Percentiles rank a stretch among this genome's conserved stretches.
Evolutionary conservation across 2,113 vertebrate genomes (phyloP).

Genomic region (Nettapus auritus): DNA sequence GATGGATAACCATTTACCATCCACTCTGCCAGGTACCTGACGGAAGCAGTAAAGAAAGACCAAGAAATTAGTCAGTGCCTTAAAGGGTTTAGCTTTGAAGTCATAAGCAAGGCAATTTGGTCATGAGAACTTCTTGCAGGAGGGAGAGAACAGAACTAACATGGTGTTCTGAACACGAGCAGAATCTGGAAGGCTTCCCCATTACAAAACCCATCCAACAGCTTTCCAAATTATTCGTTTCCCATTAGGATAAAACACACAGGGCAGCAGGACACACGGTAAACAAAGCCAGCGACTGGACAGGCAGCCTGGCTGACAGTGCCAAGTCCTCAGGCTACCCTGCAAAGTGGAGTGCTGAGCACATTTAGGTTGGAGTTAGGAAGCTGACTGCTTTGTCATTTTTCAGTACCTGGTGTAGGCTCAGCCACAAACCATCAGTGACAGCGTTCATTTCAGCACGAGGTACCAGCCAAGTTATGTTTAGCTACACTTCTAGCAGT

Average conservation of each 20-base stretch:
- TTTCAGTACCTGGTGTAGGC: neutral
- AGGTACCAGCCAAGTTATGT: conserved; percentile 8
- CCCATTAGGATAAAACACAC: neutral
- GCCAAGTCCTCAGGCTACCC: neutral
- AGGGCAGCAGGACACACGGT: neutral
- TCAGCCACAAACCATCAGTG: neutral
- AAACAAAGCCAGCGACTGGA: neutral
- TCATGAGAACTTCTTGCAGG: neutral
- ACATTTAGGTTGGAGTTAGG: neutral
- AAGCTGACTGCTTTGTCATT: neutral
- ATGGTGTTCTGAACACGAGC: neutral
- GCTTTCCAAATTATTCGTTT: neutral
- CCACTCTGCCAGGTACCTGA: conserved; percentile 95
- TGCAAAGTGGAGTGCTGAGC: neutral
- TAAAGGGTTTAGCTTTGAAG: neutral
- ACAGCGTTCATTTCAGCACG: neutral
- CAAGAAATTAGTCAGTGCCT: neutral
- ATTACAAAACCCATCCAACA: neutral
- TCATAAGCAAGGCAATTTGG: neutral
- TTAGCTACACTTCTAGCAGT: neutral
- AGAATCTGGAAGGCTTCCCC: neutral
- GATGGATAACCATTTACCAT: conserved; percentile 93
- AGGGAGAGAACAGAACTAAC: neutral
- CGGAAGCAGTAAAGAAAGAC: neutral
- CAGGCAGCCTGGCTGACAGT: neutral